phyloP scores from a whole-genome alignment of 2,113 vertebrate species.

The Atherinomorus stipes region DNA sequence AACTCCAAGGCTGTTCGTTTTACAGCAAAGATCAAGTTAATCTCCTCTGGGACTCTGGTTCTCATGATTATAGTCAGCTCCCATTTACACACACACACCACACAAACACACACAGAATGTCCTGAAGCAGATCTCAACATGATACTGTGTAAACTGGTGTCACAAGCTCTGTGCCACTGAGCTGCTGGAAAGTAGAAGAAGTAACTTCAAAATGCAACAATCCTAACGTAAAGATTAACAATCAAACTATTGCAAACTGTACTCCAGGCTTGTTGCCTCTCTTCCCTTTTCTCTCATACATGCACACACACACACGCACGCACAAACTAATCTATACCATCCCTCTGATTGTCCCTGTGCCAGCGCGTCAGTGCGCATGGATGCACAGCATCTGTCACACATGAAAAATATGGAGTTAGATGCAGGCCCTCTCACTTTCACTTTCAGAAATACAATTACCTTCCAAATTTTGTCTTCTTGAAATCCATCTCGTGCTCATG shows the following conservation, averaged over 20 bases:
- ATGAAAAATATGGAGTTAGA: not conserved
- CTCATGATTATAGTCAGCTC: conserved; percentile 55
- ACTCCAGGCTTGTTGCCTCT: not conserved
- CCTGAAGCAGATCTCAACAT: not conserved
- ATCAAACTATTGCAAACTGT: not conserved
- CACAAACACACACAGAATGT: conserved; percentile 6
- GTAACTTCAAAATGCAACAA: not conserved
- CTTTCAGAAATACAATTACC: conserved; percentile 77
- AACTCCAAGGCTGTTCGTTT: conserved; percentile 46
- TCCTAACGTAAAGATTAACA: not conserved
- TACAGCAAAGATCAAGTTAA: conserved; percentile 62
- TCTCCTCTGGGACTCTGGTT: conserved; percentile 64
- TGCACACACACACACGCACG: conserved; percentile 8
- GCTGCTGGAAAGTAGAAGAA: not conserved
- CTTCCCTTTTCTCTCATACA: not conserved
- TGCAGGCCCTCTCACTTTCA: not conserved
- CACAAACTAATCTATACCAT: conserved; percentile 61
- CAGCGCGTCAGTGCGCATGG: conserved; percentile 56
- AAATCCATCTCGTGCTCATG: conserved; percentile 85
- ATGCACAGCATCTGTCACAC: conserved; percentile 35
- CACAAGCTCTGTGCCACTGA: not conserved
- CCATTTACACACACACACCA: not conserved
- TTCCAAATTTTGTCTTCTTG: conserved; percentile 90
- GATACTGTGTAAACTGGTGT: conserved; percentile 5
- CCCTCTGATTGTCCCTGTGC: conserved; percentile 33